phyloP scores from a whole-genome alignment of 1,140 invertebrate genomes.

The Aporrectodea caliginosa region DNA sequence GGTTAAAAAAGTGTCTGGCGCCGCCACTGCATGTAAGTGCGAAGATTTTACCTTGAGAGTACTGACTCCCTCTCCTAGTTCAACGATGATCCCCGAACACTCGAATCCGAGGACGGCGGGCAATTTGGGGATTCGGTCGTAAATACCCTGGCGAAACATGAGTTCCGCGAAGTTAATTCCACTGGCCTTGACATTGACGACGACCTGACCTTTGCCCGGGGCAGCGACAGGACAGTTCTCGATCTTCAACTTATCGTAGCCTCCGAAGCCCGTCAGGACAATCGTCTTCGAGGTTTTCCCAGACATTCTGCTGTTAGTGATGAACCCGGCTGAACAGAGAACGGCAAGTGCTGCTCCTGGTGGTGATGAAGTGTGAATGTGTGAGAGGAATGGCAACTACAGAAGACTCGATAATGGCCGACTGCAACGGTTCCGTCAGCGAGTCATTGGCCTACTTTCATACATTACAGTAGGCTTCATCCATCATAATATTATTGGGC shows the following conservation, averaged over 20 bases:
- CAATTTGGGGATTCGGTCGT: constrained; percentile 40
- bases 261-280: constrained; percentile 40
- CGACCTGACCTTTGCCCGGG: constrained; percentile 33
- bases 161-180: constrained; percentile 59
- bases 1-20: no score
- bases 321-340: no score
- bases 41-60: constrained; percentile 54
- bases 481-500: no score
- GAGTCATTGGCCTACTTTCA: no score
- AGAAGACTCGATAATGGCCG: no score
- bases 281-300: constrained; percentile 23
- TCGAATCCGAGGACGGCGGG: constrained; percentile 59
- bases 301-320: no score
- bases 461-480: no score
- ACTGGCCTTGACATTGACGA: constrained; percentile 28
- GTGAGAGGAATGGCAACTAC: no score
- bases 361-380: no score
- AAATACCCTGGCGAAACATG: constrained; percentile 54
- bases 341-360: no score
- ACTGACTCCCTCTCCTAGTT: constrained; percentile 48
- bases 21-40: no score
- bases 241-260: constrained; percentile 44
- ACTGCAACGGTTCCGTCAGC: no score
- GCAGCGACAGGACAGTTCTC: constrained; percentile 35
- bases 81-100: constrained; percentile 53